A percentile compares a stretch with the other conserved stretches of the same genome.
These are phyloP conservation scores for Egretta garzetta DNA, from an alignment of 2,113 vertebrate genomes.

Conservation along the genomic window DNA sequence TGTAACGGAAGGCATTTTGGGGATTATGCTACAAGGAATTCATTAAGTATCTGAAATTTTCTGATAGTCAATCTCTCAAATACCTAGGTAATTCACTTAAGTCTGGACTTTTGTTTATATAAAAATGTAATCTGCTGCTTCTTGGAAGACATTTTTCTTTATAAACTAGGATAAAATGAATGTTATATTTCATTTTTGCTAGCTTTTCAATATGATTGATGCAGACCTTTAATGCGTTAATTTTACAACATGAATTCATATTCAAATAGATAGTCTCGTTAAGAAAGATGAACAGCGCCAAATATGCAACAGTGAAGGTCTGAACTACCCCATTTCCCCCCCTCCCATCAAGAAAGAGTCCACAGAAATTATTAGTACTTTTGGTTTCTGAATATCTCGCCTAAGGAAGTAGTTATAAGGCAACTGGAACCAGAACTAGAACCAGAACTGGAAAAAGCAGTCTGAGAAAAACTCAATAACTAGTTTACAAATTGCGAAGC, in stretches of 20 bases:
- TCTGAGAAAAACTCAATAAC: not conserved
- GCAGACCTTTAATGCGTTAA: conserved; percentile 37
- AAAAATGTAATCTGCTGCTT: conserved; percentile 22
- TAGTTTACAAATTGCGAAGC: not conserved
- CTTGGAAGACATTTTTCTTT: conserved; percentile 29
- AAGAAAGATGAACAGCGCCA: conserved; percentile 37
- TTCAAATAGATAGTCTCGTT: conserved; percentile 38
- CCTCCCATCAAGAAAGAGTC: not conserved
- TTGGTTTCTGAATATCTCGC: not conserved
- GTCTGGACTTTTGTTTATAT: conserved; percentile 16
- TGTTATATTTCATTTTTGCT: conserved; percentile 58
- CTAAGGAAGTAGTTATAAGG: not conserved
- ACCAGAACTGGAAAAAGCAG: not conserved
- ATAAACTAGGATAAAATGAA: conserved; percentile 32
- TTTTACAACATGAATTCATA: conserved; percentile 52
- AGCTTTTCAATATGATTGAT: conserved; percentile 61
- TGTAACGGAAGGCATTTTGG: not conserved
- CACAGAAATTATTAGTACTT: not conserved
- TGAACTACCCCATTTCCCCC: not conserved
- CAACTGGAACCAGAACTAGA: not conserved
- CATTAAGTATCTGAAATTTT: conserved; percentile 19
- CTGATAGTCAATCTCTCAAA: not conserved
- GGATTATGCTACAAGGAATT: not conserved
- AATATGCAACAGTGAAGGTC: not conserved
- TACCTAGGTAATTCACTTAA: conserved; percentile 24